These are phyloP conservation scores for Nothura maculosa DNA, from an alignment of 2,797 vertebrate species.

Conservation along the genomic window DNA sequence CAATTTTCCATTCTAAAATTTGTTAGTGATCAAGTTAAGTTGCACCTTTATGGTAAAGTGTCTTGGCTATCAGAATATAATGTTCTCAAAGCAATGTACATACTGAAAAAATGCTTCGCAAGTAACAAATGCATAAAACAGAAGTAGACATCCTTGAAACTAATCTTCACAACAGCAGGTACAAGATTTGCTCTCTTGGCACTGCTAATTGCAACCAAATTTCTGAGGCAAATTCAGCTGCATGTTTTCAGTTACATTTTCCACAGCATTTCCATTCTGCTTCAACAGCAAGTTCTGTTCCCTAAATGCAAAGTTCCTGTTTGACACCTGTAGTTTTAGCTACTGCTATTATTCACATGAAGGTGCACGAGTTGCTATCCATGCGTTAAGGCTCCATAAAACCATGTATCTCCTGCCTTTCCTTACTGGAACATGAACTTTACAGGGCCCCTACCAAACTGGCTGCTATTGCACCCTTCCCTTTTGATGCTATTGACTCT, in stretches of 20 bases:
- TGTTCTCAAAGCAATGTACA: not conserved
- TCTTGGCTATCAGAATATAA: not conserved
- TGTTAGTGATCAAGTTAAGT: not conserved
- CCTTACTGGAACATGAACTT: not conserved
- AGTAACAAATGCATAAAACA: not conserved
- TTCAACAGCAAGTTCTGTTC: not conserved
- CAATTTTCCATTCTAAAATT: not conserved
- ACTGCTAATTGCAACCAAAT: not conserved
- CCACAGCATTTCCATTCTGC: not conserved
- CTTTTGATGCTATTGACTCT: accelerated
- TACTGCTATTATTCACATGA: accelerated
- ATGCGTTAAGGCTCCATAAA: not conserved
- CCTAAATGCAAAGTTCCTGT: not conserved
- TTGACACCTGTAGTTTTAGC: not conserved
- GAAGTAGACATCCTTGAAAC: not conserved
- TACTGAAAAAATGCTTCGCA: not conserved
- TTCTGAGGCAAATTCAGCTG: not conserved
- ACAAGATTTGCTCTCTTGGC: not conserved
- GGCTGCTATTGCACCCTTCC: not conserved
- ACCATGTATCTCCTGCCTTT: not conserved
- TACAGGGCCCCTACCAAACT: too few species aligned
- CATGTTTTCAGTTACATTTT: not conserved
- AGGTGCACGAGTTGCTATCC: accelerated
- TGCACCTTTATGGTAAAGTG: not conserved
- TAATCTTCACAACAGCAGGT: not conserved